Conservation (phyloP, 2,113 vertebrate species). For the Melanerpes formicivorus region DNA sequence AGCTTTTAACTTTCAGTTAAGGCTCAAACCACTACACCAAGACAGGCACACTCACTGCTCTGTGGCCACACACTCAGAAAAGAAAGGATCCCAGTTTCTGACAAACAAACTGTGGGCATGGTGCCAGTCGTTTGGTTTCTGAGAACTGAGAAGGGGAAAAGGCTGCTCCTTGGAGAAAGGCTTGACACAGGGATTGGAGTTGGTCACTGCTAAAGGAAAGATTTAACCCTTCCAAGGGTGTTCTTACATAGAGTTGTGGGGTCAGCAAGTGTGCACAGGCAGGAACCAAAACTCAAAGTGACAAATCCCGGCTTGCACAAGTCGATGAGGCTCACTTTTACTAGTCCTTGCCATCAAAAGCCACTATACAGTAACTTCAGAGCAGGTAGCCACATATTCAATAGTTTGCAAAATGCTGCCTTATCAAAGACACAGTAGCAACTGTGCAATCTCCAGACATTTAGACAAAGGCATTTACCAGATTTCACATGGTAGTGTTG, state of each 20-base stretch:
- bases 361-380: neutral
- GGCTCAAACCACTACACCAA: neutral
- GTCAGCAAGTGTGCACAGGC: neutral
- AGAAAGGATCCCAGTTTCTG: slow-evolving; percentile 16
- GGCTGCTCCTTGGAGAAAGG: slow-evolving; percentile 5
- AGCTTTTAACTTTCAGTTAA: no score
- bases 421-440: neutral
- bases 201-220: neutral
- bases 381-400: neutral
- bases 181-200: neutral
- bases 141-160: neutral
- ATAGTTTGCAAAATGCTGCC: neutral
- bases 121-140: slow-evolving; percentile 30
- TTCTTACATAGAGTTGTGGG: fast-evolving
- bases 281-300: neutral
- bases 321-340: neutral
- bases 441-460: neutral
- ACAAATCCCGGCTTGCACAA: neutral
- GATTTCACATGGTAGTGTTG: neutral
- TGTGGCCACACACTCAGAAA: neutral
- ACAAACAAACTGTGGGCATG: slow-evolving; percentile 30
- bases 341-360: neutral
- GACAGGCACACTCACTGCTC: neutral
- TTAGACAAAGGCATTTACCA: neutral
- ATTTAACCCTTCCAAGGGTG: neutral